These are phyloP conservation scores for Xylocampa areola DNA, from an alignment of 2,888 invertebrate species.

Conservation along the genomic window DNA sequence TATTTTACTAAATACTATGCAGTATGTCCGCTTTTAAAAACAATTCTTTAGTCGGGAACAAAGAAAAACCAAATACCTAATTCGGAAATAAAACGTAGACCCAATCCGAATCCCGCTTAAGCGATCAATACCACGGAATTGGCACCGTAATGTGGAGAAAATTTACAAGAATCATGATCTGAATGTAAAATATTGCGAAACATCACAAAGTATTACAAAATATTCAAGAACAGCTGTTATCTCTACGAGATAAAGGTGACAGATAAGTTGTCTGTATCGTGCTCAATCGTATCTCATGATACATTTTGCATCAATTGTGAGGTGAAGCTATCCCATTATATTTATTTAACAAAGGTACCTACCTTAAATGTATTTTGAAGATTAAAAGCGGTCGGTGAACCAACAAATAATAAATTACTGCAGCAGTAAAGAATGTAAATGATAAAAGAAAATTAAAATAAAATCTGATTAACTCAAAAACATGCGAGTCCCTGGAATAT, in stretches of 20 bases:
- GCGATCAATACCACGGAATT: slow-evolving; percentile 29
- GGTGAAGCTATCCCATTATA: slow-evolving; percentile 44
- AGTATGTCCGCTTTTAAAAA: slow-evolving; percentile 17
- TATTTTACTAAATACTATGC: slow-evolving; percentile 5
- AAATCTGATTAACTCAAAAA: slow-evolving; percentile 1
- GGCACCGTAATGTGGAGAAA: slow-evolving; percentile 18
- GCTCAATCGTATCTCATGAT: slow-evolving; percentile 68
- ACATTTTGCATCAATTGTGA: slow-evolving; percentile 59
- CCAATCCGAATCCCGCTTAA: background rate
- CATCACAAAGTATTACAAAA: slow-evolving; percentile 50
- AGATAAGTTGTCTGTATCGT: slow-evolving; percentile 66
- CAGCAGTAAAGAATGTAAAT: slow-evolving; percentile 2
- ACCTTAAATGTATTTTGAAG: no score
- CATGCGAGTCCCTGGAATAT: slow-evolving; percentile 21
- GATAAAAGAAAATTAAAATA: slow-evolving; percentile 18
- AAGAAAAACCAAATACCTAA: background rate
- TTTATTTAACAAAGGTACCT: slow-evolving; percentile 16
- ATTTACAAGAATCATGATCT: slow-evolving; percentile 30
- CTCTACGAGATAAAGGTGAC: slow-evolving; percentile 66
- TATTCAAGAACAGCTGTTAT: slow-evolving; percentile 66
- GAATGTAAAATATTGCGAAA: slow-evolving; percentile 20
- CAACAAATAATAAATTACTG: no score
- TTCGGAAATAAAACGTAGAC: background rate
- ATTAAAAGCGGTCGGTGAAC: no score
- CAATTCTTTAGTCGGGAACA: background rate